Base-by-base conservation (phyloP, 2,113 vertebrate genomes). In the Takifugu flavidus region DNA sequence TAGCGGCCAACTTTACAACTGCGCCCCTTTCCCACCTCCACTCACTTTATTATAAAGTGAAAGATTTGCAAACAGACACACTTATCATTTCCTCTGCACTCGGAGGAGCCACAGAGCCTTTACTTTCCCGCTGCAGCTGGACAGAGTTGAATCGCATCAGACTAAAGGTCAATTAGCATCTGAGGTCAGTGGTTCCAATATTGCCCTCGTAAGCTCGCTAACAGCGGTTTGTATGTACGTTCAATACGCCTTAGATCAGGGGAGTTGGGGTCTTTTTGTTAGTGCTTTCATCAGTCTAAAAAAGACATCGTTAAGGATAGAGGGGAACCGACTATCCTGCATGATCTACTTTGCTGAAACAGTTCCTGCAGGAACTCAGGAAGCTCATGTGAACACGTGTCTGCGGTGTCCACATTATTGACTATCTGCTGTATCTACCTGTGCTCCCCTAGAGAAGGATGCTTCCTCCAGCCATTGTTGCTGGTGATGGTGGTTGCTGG, bases 1-100 rank as follows among this genome's bases (percentile, higher is more conserved):
- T 90, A 79, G 85, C 88, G 90, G 87, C 42, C n/a, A 43, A 29
- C 1, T 56, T 25, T 13, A 15, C 28, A 14, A 34, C 39, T 67
- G 55, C 26, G 15, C 2, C 26, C 15, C 47, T 25, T 3, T 4
- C 6, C 25, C 52, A 20, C 20, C n/a, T 6, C 26, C 6, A 3
- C 7, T 49, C 29, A 28, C 15, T 73, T 25, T 49, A 67, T 58
- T 55, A 58, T 54, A 65, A 53, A 55, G 54, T 56, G 29, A 8
- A 7, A 6, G n/a, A n/a, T 1, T 49, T 27, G 47, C 46, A 56
- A 26, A 49, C 29, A 4, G 34, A 26, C 25, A 44, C 12, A 12
- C 27, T 45, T n/a, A 28, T 57, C 46, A 31, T 65, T 58, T 56
- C 56, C 25, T 57, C 25, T 74, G 27, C 42, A 13, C 15, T 10